Conservation (phyloP, 2,113 vertebrate genomes). For the Burhinus oedicnemus region DNA sequence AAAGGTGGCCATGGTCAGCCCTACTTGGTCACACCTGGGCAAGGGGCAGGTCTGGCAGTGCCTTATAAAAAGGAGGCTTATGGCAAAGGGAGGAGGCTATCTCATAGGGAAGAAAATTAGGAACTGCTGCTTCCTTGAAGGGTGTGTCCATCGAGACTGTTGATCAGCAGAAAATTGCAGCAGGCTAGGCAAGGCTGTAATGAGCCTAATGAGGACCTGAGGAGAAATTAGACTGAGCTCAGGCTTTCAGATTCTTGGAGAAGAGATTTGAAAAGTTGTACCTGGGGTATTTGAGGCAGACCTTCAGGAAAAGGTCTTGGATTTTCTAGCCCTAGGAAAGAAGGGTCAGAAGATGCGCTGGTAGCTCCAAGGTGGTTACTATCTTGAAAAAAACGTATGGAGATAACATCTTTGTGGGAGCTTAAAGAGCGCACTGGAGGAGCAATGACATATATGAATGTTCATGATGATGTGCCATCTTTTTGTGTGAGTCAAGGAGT, state of each 20-base stretch:
- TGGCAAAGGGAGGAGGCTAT: conserved; percentile 22
- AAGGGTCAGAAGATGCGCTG: neutral
- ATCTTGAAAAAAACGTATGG: neutral
- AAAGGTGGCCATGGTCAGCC: neutral
- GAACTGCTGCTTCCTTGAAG: conserved; percentile 50
- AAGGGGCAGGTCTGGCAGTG: neutral
- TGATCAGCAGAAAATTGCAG: conserved; percentile 60
- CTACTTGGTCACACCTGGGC: neutral
- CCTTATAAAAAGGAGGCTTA: neutral
- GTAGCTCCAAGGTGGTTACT: neutral
- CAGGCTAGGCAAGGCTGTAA: conserved; percentile 33
- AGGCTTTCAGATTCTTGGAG: neutral
- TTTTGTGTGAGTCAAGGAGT: conserved; percentile 20
- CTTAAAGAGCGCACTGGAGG: neutral
- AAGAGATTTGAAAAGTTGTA: neutral
- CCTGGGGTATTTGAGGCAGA: neutral
- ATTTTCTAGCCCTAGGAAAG: neutral
- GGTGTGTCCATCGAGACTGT: conserved; percentile 4
- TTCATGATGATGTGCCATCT: neutral
- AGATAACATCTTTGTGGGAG: conserved; percentile 36
- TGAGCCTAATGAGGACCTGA: conserved; percentile 34
- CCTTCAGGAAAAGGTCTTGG: neutral
- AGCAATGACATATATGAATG: neutral
- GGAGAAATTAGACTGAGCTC: neutral
- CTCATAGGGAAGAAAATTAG: conserved; percentile 13